Evolutionary conservation across 1,140 invertebrate genomes (phyloP), one percentile per base, ranked within the genome.

Genomic region (Kradibia gibbosae): DNA sequence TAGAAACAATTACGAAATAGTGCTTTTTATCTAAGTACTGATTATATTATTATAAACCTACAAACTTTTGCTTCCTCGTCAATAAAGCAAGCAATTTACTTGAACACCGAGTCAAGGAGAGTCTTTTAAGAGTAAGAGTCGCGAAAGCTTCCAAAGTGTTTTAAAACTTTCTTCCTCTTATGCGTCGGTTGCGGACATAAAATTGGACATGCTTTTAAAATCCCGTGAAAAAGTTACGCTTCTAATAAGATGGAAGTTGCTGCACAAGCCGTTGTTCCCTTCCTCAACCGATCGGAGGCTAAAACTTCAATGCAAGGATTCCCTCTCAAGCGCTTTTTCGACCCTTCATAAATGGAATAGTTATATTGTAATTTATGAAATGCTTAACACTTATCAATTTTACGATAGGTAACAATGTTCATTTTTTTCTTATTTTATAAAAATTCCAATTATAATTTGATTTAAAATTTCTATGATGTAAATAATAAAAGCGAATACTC

Each of bases 191-290:
- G 83, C 84, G 80, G 76, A 83, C 85, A 83, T 86, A 87, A 87
- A 89, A 84, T 85, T 83, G 85, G 55, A 73, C 75, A 57, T 45
- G 83, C 85, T 87, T 86, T 89, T 87, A 87, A 87, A 88, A 87
- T 86, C 82, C 83, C 81, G 86, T 86, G 85, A 85, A 80, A 88
- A 86, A 87, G 84, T 88, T 88, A 82, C 60, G 83, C 80, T 81
- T 81, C 84, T 85, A 88, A 86, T 86, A 84, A 87, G 87, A 86
- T 80, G 48, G 57, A 71, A 73, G 65, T 15, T 20, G 62, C 42
- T 36, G 34, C 50, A 31, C 70, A 39, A 67, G 17, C 34, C 22
- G 57, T 76, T 39, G 36, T 11, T 45, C 13, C 25, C 55, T 76
- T 39, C 25, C 62, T 36, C 62, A 36, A 65, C 62, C 17, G 20